A percentile compares a stretch with the other conserved stretches of the same genome.
These are phyloP conservation scores for Drosophila paramelanica DNA, from an alignment of 2,888 invertebrate genomes.

Conservation along the genomic window DNA sequence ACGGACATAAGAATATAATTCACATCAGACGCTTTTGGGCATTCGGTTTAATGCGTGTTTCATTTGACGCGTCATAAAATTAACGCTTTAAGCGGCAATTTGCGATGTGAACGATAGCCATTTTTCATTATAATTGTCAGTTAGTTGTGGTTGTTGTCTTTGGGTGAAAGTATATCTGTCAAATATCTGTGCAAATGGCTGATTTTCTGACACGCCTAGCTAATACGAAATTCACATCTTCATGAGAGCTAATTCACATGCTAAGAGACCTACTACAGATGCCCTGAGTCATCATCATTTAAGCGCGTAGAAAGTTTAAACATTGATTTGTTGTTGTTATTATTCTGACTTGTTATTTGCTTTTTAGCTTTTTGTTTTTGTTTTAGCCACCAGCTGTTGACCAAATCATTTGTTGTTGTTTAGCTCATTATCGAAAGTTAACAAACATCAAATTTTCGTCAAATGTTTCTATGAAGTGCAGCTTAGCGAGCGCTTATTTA, in stretches of 20 bases:
- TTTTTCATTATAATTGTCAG: constrained; percentile 50
- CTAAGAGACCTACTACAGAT: constrained; percentile 40
- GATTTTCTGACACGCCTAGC: constrained; percentile 48
- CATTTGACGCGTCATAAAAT: constrained; percentile 51
- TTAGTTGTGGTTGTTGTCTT: constrained; percentile 28
- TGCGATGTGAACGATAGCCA: constrained; percentile 57
- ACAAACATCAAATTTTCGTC: constrained; percentile 27
- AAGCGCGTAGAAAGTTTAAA: constrained; percentile 64
- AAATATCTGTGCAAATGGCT: constrained; percentile 40
- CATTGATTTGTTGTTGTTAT: constrained; percentile 33
- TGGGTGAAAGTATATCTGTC: constrained; percentile 62
- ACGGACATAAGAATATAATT: neutral
- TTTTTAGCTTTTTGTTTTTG: constrained; percentile 18
- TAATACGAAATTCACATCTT: constrained; percentile 21
- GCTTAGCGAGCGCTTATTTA: constrained; percentile 50
- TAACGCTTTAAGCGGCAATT: constrained; percentile 39
- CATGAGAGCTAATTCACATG: constrained; percentile 23
- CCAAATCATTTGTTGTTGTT: constrained; percentile 14
- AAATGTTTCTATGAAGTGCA: constrained; percentile 25
- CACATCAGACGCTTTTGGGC: constrained; percentile 38
- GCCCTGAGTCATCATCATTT: constrained; percentile 56
- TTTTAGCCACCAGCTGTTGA: constrained; percentile 21
- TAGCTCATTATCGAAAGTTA: constrained; percentile 26
- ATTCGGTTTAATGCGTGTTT: constrained; percentile 53
- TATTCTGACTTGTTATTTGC: neutral